Conservation (phyloP, 2,888 invertebrate species). For the Dynastes hyllus region DNA sequence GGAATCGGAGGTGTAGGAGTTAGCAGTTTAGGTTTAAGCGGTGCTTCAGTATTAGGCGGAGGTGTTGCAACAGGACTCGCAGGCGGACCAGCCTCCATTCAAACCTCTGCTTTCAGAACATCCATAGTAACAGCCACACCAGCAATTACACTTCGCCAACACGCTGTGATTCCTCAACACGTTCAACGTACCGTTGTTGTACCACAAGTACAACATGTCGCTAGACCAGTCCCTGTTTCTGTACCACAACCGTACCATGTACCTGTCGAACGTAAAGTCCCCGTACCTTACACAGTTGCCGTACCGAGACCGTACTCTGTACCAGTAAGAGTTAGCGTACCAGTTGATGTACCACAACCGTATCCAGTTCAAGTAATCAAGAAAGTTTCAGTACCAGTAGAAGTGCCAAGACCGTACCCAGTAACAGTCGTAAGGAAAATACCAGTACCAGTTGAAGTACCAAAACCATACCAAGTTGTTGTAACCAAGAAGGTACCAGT, state of each 20-base stretch:
- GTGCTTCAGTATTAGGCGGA: conserved; percentile 26
- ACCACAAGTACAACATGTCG: conserved; percentile 44
- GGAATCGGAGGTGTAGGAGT: conserved; percentile 23
- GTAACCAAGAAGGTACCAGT: conserved; percentile 62
- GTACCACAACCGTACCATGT: conserved; percentile 66
- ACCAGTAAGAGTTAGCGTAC: conserved; percentile 59
- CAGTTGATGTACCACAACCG: conserved; percentile 58
- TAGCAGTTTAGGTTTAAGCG: conserved; percentile 8
- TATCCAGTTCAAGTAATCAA: conserved; percentile 55
- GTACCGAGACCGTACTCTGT: conserved; percentile 50
- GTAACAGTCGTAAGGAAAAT: conserved; percentile 55
- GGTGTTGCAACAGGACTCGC: not conserved
- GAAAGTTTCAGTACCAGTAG: conserved; percentile 59
- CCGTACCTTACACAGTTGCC: conserved; percentile 57
- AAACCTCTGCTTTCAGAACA: conserved; percentile 15
- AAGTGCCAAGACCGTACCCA: conserved; percentile 65
- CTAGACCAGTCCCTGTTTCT: conserved; percentile 58
- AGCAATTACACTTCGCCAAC: conserved; percentile 8
- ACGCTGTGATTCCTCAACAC: conserved; percentile 34
- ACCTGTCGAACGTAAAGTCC: conserved; percentile 55
- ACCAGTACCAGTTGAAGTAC: conserved; percentile 61
- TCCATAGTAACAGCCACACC: conserved; percentile 27
- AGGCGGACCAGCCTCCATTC: not conserved
- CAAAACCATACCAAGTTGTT: conserved; percentile 65
- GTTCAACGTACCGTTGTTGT: conserved; percentile 46